These are phyloP conservation scores for Marcusenius ussheri DNA, from an alignment of 2,113 vertebrate genomes.

Conservation along the genomic window DNA sequence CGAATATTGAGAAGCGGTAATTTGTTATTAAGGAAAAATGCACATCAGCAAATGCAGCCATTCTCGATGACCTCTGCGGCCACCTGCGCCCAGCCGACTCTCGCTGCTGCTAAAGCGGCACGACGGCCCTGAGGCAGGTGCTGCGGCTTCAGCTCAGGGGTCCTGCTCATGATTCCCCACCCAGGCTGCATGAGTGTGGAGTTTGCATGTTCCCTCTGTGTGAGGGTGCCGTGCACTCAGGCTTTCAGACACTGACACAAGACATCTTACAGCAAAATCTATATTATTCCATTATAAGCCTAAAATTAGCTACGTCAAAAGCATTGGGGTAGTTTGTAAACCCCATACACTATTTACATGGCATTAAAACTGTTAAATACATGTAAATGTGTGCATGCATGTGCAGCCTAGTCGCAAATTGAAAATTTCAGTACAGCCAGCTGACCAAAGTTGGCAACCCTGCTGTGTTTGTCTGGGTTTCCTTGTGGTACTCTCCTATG, in stretches of 20 bases:
- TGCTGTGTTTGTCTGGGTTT: background rate
- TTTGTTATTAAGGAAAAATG: background rate
- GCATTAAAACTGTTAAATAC: too few species aligned
- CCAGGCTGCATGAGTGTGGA: background rate
- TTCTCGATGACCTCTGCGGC: background rate
- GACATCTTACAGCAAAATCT: background rate
- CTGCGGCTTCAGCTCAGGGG: background rate
- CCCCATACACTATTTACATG: too few species aligned
- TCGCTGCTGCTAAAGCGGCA: background rate
- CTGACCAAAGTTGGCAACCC: background rate
- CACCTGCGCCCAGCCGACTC: background rate
- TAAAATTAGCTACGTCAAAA: too few species aligned
- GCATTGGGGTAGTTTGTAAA: too few species aligned
- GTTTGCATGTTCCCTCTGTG: background rate
- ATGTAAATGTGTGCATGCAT: too few species aligned
- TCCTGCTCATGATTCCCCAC: background rate
- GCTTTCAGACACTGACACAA: background rate
- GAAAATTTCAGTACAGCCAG: too few species aligned
- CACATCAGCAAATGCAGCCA: background rate
- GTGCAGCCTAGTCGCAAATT: too few species aligned
- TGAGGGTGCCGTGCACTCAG: background rate
- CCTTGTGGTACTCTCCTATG: background rate
- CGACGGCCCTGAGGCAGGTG: background rate
- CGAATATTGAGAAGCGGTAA: slow-evolving; percentile 28
- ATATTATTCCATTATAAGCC: too few species aligned